These are phyloP conservation scores for Dioctria rufipes DNA, from an alignment of 2,888 invertebrate species.

Conservation along the genomic window DNA sequence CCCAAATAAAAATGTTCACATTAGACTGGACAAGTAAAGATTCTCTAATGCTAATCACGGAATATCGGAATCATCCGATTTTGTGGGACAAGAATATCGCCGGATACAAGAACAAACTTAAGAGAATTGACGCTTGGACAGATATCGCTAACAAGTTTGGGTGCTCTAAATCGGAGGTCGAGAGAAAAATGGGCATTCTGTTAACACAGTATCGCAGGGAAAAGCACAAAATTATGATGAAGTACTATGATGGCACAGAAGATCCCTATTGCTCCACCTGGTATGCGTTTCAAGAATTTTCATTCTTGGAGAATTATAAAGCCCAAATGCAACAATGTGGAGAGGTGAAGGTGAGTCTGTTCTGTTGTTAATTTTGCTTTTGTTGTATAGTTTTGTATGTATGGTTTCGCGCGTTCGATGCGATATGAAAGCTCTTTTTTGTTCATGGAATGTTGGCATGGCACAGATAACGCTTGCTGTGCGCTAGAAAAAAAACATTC, in stretches of 20 bases:
- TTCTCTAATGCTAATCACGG: neutral
- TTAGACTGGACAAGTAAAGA: slow-evolving; percentile 9
- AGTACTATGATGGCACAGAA: neutral
- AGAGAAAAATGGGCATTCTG: slow-evolving; percentile 15
- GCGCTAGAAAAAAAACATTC: no score
- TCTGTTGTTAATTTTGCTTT: no score
- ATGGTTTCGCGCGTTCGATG: no score
- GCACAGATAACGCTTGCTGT: no score
- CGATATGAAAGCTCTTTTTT: no score
- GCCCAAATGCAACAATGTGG: no score
- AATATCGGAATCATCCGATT: slow-evolving; percentile 17
- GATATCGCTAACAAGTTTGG: slow-evolving; percentile 11
- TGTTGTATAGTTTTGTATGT: no score
- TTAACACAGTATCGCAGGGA: slow-evolving; percentile 17
- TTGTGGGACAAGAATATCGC: slow-evolving; percentile 8
- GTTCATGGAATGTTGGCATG: no score
- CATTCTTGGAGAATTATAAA: slow-evolving; percentile 10
- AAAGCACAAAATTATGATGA: slow-evolving; percentile 5
- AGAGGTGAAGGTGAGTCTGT: slow-evolving; percentile 4
- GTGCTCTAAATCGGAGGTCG: slow-evolving; percentile 21
- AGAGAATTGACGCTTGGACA: slow-evolving; percentile 4
- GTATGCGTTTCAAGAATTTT: slow-evolving; percentile 17
- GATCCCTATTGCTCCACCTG: slow-evolving; percentile 16
- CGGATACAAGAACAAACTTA: slow-evolving; percentile 15
- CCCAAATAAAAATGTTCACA: neutral